These are phyloP conservation scores for Eurystomus gularis DNA, from an alignment of 2,113 vertebrate species.

Conservation along the genomic window DNA sequence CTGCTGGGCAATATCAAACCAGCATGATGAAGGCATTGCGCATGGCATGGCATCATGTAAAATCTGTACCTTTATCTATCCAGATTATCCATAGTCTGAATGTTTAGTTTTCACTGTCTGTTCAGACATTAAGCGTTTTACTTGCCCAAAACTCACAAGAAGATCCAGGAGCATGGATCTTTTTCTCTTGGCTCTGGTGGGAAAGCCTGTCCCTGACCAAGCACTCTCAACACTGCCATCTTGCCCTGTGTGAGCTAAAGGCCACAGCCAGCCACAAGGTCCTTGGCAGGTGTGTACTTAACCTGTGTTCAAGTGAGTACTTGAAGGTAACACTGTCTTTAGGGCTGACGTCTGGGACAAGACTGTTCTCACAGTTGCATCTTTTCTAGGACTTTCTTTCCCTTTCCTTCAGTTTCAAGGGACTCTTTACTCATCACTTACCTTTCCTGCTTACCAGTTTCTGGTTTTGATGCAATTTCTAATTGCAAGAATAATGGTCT, in stretches of 20 bases:
- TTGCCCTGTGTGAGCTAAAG: background rate
- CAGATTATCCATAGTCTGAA: background rate
- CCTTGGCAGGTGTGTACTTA: background rate
- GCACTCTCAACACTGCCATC: accelerated
- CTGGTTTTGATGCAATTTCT: background rate
- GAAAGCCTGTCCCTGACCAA: background rate
- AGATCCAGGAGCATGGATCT: background rate
- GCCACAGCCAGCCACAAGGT: background rate
- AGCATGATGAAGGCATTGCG: background rate
- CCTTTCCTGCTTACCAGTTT: background rate
- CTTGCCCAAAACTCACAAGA: background rate
- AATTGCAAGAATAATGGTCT: background rate
- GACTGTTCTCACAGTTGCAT: background rate
- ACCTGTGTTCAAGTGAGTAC: background rate
- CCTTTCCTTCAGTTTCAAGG: background rate
- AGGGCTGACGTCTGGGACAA: background rate
- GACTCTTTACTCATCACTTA: background rate
- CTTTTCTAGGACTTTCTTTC: background rate
- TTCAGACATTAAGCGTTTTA: background rate
- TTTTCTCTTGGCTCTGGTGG: background rate
- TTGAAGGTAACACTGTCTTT: background rate
- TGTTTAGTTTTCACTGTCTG: background rate
- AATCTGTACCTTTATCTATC: background rate
- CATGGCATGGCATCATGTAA: background rate
- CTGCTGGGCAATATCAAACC: background rate